Evolutionary conservation across 1,140 invertebrate genomes (phyloP), one percentile per base, ranked within the genome.

Genomic region (Micrasema longulum): DNA sequence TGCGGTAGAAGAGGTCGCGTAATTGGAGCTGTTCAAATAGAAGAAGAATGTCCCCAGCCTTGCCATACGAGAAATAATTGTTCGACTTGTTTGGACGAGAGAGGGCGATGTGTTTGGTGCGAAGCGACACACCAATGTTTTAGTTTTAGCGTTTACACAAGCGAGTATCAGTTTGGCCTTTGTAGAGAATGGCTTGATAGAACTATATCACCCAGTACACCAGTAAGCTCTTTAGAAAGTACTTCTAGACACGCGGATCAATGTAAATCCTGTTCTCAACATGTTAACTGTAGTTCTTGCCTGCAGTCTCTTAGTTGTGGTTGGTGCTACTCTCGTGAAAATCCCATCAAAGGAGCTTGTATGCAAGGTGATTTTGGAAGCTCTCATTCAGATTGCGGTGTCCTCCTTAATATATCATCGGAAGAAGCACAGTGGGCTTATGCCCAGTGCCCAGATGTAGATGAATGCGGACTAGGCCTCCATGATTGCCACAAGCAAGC

Each of bases 111-210:
- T 82, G 95, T 97, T 0, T 98, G 96, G 97, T 98, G 96, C 79
- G 93, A 97, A 77, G 92, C 95, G 38, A 95, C 93, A 0, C 85
- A 91, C 45, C 93, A 95, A 78, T 98, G 97, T 80, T 96, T 98
- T 79, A 93, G 94, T 43, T 98, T 98, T 83, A 93, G 94, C 1
- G 93, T 97, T 3, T 98, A 98, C 80, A 97, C 95, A 1, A 95
- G 95, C 67, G 93, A 96, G 76, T 97, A 95, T 84, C 93, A 96
- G 76, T 97, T 95, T 83, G 96, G 96, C 0, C 86, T 94, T 69
- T 98, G 97, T 78, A 88, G 93, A 4, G 93, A 96, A 78, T 98
- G 96, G 96, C 88, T 97, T 41, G 96, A 98, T 83, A 91, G 93
- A 78, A 88, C 89, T 3, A 82, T 87, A 41, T 67, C 73, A 18